phyloP scores from a whole-genome alignment of 2,797 vertebrate species.

The Tapera naevia region DNA sequence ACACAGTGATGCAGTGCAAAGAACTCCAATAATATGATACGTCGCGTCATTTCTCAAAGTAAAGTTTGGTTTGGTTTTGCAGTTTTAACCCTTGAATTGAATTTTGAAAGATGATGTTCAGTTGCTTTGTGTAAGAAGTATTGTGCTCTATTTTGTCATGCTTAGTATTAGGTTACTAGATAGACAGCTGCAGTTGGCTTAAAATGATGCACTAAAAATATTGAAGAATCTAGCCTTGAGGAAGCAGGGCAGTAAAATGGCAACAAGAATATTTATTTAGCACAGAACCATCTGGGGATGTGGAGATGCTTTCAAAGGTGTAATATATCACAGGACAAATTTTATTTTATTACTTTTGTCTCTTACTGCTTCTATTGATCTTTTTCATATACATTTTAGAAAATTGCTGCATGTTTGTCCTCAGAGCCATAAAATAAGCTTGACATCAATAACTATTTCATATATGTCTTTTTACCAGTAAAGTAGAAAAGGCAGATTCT shows the following conservation, averaged over 20 bases:
- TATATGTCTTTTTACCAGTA: background rate
- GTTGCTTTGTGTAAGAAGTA: background rate
- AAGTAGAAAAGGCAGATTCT: background rate
- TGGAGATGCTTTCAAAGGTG: background rate
- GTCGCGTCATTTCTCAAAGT: background rate
- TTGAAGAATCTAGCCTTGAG: background rate
- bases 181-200: background rate
- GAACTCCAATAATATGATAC: background rate
- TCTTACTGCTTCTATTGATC: slow-evolving; percentile 40
- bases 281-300: background rate
- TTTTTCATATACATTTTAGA: background rate
- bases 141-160: background rate
- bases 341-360: slow-evolving; percentile 14
- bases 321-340: background rate
- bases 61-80: background rate
- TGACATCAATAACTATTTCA: background rate
- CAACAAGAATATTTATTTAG: slow-evolving; percentile 16
- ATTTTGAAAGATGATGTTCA: background rate
- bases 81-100: background rate
- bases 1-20: background rate
- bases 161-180: background rate
- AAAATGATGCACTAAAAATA: slow-evolving; percentile 16
- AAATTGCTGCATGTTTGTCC: background rate
- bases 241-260: slow-evolving; percentile 16
- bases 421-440: slow-evolving; percentile 7